Evolutionary conservation across 2,113 vertebrate species (phyloP).

Genomic region (Protomyctophum bolini): DNA sequence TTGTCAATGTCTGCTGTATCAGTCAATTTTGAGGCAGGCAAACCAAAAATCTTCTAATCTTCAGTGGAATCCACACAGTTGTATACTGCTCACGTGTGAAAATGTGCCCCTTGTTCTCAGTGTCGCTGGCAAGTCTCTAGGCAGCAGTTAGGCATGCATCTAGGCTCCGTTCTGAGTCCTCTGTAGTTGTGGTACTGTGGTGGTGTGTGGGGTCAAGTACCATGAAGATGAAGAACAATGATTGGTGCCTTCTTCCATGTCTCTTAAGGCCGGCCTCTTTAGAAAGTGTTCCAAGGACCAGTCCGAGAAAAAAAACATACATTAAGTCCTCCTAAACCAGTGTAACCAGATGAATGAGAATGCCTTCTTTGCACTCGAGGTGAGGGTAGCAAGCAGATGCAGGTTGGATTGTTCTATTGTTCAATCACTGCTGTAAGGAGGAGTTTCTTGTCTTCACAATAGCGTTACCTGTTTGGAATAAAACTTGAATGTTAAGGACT

Average conservation of each 20-base stretch:
- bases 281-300: not conserved
- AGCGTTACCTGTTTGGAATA: conserved; percentile 26
- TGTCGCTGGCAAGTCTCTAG: conserved; percentile 21
- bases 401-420: conserved; percentile 1
- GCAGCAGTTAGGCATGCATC: not conserved
- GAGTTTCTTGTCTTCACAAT: conserved; percentile 34
- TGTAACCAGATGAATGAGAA: not conserved
- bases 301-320: conserved; percentile 20
- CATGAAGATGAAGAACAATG: not conserved
- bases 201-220: conserved; percentile 5
- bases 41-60: conserved; percentile 3
- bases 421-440: conserved; percentile 15
- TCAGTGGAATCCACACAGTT: conserved; percentile 27
- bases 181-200: not conserved
- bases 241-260: conserved; percentile 1
- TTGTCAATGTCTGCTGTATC: conserved; percentile 23
- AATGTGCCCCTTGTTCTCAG: not conserved
- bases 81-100: conserved; percentile 26
- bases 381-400: not conserved
- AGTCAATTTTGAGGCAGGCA: not conserved
- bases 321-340: conserved; percentile 10
- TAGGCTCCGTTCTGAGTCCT: conserved; percentile 2
- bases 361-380: conserved; percentile 1
- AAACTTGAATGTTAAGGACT: conserved; percentile 19
- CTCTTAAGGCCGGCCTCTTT: conserved; percentile 11